Conservation (phyloP, 2,888 invertebrate species). For the Drosophila pseudotalamancana region DNA sequence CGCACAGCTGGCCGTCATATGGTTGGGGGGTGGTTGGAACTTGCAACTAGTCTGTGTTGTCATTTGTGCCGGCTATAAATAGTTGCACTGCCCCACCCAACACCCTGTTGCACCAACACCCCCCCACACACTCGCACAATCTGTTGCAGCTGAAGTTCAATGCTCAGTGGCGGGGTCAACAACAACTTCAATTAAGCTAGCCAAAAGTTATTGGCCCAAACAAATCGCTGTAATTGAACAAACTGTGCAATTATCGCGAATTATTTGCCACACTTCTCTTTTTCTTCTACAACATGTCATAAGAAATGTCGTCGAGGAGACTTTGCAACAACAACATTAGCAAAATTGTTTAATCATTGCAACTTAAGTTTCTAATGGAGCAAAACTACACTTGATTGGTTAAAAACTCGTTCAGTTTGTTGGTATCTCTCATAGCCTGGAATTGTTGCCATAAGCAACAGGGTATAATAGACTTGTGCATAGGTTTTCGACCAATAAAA, state of each 20-base stretch:
- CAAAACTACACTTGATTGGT: slow-evolving; percentile 27
- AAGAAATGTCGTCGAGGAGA: slow-evolving; percentile 46
- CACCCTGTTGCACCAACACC: slow-evolving; percentile 10
- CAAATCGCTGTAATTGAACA: slow-evolving; percentile 70
- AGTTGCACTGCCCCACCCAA: no score
- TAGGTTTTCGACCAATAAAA: no score
- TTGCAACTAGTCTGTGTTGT: slow-evolving; percentile 9
- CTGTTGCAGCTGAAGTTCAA: slow-evolving; percentile 54
- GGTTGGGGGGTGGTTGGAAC: slow-evolving; percentile 11
- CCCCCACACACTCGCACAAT: background rate
- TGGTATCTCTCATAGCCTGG: background rate
- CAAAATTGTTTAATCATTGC: slow-evolving; percentile 76
- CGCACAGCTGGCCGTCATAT: slow-evolving; percentile 18
- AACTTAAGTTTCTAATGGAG: slow-evolving; percentile 68
- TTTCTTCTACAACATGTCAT: slow-evolving; percentile 38
- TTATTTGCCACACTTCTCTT: slow-evolving; percentile 24
- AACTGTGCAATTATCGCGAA: slow-evolving; percentile 68
- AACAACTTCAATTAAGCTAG: slow-evolving; percentile 57
- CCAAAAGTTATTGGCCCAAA: slow-evolving; percentile 61
- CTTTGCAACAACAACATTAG: slow-evolving; percentile 11
- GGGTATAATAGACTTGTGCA: background rate
- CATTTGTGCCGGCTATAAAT: slow-evolving; percentile 41
- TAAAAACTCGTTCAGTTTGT: slow-evolving; percentile 47
- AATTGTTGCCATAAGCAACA: no score
- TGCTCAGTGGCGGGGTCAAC: slow-evolving; percentile 54